Evolutionary conservation across 2,113 vertebrate genomes (phyloP).

Genomic region (Ramphastos sulfuratus): DNA sequence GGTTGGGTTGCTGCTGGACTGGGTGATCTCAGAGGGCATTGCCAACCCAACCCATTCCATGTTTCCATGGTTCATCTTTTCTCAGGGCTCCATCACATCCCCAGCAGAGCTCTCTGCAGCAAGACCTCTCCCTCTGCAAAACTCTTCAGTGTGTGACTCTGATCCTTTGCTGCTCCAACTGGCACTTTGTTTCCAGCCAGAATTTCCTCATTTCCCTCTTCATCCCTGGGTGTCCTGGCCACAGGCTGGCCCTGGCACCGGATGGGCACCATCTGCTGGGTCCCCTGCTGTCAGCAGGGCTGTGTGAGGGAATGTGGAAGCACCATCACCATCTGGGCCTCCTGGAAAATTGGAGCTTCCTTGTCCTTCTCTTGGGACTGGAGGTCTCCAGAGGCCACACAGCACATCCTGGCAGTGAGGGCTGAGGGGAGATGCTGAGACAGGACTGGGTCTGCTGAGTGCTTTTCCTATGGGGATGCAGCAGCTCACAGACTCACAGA

Average conservation of each 20-base stretch:
- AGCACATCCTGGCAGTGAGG: neutral
- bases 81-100: neutral
- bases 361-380: neutral
- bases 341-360: neutral
- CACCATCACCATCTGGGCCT: neutral
- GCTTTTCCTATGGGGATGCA: neutral
- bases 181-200: conserved; percentile 29
- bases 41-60: too few species aligned
- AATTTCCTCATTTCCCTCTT: conserved; percentile 48
- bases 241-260: conserved; percentile 8
- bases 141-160: neutral
- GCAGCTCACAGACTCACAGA: neutral
- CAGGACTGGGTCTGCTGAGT: neutral
- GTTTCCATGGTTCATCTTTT: neutral
- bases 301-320: neutral
- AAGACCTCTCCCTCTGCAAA: accelerated
- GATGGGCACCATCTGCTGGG: neutral
- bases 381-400: neutral
- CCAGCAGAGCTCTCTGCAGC: accelerated
- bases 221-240: conserved; percentile 47
- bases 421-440: neutral
- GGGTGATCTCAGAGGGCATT: too few species aligned
- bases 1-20: too few species aligned
- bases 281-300: accelerated
- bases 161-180: neutral